These are phyloP conservation scores for Epinotia bilunana DNA, from an alignment of 2,888 invertebrate genomes.

Conservation along the genomic window DNA sequence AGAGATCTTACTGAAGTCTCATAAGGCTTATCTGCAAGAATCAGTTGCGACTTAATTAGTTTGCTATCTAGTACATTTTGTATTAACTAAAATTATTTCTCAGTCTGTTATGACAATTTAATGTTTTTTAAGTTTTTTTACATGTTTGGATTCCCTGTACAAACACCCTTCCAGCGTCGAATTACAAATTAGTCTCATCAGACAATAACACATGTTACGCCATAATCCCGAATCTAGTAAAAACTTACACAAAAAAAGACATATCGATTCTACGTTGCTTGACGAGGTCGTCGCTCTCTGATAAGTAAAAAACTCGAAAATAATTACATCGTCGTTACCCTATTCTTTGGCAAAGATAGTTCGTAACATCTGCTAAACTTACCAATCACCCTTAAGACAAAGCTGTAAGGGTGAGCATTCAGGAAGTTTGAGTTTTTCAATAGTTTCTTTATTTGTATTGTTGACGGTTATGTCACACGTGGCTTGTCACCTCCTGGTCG, in stretches of 20 bases:
- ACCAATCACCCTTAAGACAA: conserved; percentile 14
- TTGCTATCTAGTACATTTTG: too few relatives aligned
- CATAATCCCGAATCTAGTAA: conserved; percentile 37
- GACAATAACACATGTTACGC: conserved; percentile 41
- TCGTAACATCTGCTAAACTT: background rate
- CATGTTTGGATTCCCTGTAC: background rate
- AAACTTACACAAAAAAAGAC: conserved; percentile 41
- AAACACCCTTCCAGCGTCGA: conserved; percentile 32
- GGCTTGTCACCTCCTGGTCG: conserved; percentile 41
- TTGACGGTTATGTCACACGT: conserved; percentile 44
- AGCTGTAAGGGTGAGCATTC: conserved; percentile 21
- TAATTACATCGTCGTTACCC: conserved; percentile 44
- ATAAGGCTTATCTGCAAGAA: too few relatives aligned
- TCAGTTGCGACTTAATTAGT: too few relatives aligned
- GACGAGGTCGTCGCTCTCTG: conserved; percentile 37
- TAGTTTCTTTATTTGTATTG: conserved; percentile 22
- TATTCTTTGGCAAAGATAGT: conserved; percentile 35
- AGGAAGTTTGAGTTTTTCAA: background rate
- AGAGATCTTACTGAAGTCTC: too few relatives aligned
- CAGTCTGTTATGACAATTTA: too few relatives aligned
- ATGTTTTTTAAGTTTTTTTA: too few relatives aligned
- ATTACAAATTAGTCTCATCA: conserved; percentile 38
- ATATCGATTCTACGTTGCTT: conserved; percentile 40
- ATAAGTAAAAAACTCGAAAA: conserved; percentile 40
- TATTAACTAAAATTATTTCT: too few relatives aligned